phyloP scores from a whole-genome alignment of 2,888 invertebrate genomes.

The Drosophila borborema region DNA sequence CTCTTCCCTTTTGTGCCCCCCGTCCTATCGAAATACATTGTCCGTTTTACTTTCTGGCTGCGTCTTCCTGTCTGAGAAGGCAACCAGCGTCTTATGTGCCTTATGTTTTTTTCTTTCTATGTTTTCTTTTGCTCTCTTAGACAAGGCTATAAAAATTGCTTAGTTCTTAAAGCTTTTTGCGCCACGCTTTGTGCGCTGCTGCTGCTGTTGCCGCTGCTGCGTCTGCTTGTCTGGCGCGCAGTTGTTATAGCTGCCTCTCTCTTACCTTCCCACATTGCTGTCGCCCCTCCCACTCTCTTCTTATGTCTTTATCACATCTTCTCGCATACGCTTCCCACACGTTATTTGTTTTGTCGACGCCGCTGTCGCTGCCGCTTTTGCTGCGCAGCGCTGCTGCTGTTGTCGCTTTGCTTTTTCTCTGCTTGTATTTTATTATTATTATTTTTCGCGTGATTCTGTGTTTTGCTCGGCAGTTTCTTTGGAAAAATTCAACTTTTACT shows the following conservation, averaged over 20 bases:
- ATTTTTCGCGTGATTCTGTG: slow-evolving; percentile 80
- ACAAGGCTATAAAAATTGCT: slow-evolving; percentile 75
- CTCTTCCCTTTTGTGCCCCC: slow-evolving; percentile 30
- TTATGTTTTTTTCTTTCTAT: slow-evolving; percentile 48
- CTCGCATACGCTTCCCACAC: slow-evolving; percentile 64
- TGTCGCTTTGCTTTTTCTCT: slow-evolving; percentile 56
- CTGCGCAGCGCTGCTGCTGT: slow-evolving; percentile 33
- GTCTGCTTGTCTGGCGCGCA: slow-evolving; percentile 67
- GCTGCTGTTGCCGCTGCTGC: slow-evolving; percentile 53
- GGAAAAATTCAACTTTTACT: slow-evolving; percentile 82
- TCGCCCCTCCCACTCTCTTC: slow-evolving; percentile 7
- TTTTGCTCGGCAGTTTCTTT: slow-evolving; percentile 80
- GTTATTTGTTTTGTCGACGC: slow-evolving; percentile 66
- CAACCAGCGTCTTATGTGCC: slow-evolving; percentile 50
- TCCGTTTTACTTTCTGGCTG: slow-evolving; percentile 11
- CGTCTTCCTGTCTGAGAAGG: slow-evolving; percentile 64
- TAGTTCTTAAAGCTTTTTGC: slow-evolving; percentile 61
- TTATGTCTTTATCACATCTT: slow-evolving; percentile 63
- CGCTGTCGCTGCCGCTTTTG: slow-evolving; percentile 33
- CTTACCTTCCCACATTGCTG: slow-evolving; percentile 12
- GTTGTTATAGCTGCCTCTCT: slow-evolving; percentile 53
- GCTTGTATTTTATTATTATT: slow-evolving; percentile 80
- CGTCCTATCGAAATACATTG: not conserved
- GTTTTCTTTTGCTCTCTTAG: slow-evolving; percentile 66
- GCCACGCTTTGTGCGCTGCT: slow-evolving; percentile 52